These are phyloP conservation scores for Drosophila nigricruria DNA, from an alignment of 2,888 invertebrate genomes.

Conservation along the genomic window DNA sequence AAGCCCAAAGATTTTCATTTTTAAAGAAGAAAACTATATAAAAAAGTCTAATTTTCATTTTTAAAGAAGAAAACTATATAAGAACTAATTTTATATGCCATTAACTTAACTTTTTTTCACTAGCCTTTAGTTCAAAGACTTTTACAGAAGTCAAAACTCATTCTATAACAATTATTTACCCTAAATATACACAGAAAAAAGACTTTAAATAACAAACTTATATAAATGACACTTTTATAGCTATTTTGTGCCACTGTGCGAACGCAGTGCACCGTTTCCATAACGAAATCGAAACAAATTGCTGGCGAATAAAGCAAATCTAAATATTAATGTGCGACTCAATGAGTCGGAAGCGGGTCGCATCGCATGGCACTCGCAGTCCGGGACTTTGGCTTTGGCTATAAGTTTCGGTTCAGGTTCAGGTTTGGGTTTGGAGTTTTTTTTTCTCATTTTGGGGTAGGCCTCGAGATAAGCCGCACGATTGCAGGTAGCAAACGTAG, in stretches of 20 bases:
- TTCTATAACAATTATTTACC: too few relatives aligned
- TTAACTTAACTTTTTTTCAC: too few relatives aligned
- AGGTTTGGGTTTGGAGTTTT: conserved; percentile 2
- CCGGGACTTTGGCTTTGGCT: conserved; percentile 8
- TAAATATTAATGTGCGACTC: conserved; percentile 78
- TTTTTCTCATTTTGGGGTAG: conserved; percentile 35
- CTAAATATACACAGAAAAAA: too few relatives aligned
- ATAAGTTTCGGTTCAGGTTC: background rate
- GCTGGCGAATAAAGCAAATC: conserved; percentile 72
- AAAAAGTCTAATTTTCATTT: too few relatives aligned
- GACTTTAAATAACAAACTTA: too few relatives aligned
- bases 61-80: too few relatives aligned
- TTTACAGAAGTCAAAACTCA: too few relatives aligned
- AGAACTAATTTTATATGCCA: too few relatives aligned
- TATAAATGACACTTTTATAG: background rate
- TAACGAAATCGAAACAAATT: conserved; percentile 74
- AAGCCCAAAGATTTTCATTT: too few relatives aligned
- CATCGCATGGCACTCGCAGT: conserved; percentile 14
- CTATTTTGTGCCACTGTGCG: conserved; percentile 33
- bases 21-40: too few relatives aligned
- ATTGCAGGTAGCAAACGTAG: conserved; percentile 40
- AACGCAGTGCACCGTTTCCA: conserved; percentile 15
- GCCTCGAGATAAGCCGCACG: conserved; percentile 56
- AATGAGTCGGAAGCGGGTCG: conserved; percentile 75
- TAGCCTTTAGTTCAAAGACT: too few relatives aligned